Percentiles rank a stretch among this genome's conserved stretches.
Conservation (phyloP, 2,888 invertebrate species). For the Scaptomyza caliginosa region DNA sequence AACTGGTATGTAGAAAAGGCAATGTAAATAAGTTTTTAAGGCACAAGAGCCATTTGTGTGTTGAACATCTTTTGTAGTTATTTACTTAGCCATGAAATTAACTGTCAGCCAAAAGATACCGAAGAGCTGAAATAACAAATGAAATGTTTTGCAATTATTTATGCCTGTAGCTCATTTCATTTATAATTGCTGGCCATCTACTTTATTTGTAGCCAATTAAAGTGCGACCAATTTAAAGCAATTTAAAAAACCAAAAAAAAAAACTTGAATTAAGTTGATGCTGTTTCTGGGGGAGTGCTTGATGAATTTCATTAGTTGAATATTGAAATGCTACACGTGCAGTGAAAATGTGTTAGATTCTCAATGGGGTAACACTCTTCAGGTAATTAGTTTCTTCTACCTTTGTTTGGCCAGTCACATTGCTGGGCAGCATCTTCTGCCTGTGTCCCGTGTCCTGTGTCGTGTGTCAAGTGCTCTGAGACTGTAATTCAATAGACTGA, state of each 20-base stretch:
- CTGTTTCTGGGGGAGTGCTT: neutral
- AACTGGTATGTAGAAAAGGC: slow-evolving; percentile 22
- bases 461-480: slow-evolving; percentile 19
- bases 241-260: slow-evolving; percentile 7
- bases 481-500: slow-evolving; percentile 33
- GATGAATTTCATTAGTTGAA: neutral
- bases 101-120: neutral
- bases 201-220: slow-evolving; percentile 33
- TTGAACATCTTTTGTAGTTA: neutral
- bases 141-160: slow-evolving; percentile 29
- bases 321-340: neutral
- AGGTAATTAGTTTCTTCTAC: slow-evolving; percentile 32
- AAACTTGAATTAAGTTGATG: neutral
- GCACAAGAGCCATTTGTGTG: no score
- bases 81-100: neutral
- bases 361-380: slow-evolving; percentile 1
- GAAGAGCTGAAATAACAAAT: slow-evolving; percentile 11
- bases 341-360: slow-evolving; percentile 1
- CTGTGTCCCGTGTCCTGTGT: neutral
- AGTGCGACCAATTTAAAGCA: neutral
- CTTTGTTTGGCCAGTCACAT: slow-evolving; percentile 5
- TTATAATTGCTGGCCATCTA: slow-evolving; percentile 24
- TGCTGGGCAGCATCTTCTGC: slow-evolving; percentile 3
- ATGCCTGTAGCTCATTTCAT: slow-evolving; percentile 8
- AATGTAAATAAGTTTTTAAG: no score